A percentile compares a stretch with the other conserved stretches of the same genome.
These are phyloP conservation scores for Heliconius ethilla DNA, from an alignment of 2,888 invertebrate species.

Conservation along the genomic window DNA sequence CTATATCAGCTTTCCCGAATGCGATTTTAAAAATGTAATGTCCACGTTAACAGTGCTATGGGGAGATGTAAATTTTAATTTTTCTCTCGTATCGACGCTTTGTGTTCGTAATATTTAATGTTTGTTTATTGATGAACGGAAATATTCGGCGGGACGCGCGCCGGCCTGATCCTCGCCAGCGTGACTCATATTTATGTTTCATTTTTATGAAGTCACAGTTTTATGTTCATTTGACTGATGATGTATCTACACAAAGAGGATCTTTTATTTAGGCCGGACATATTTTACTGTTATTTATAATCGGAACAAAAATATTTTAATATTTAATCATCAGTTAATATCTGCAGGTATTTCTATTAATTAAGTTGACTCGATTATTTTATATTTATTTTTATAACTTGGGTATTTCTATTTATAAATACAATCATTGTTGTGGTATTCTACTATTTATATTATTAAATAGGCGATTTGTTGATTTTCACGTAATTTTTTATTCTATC, in stretches of 20 bases:
- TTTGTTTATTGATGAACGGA: slow-evolving; percentile 71
- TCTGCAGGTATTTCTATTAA: background rate
- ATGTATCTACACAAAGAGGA: slow-evolving; percentile 36
- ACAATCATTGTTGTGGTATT: too few relatives aligned
- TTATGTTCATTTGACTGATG: slow-evolving; percentile 46
- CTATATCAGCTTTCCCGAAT: slow-evolving; percentile 71
- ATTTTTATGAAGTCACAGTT: slow-evolving; percentile 59
- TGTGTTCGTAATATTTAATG: slow-evolving; percentile 71
- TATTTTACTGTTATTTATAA: slow-evolving; percentile 10
- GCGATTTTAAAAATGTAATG: slow-evolving; percentile 80
- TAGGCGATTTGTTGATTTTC: background rate
- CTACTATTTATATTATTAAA: background rate
- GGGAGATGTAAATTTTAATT: slow-evolving; percentile 76
- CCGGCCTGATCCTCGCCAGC: slow-evolving; percentile 41
- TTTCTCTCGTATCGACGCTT: slow-evolving; percentile 71
- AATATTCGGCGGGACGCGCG: slow-evolving; percentile 52
- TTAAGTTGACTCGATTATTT: background rate
- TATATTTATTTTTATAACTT: background rate
- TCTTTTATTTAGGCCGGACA: slow-evolving; percentile 22
- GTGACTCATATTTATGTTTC: slow-evolving; percentile 63
- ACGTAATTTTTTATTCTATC: background rate
- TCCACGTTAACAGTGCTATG: slow-evolving; percentile 63
- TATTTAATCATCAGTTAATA: background rate
- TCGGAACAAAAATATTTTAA: background rate
- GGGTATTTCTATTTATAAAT: too few relatives aligned